Evolutionary conservation across 2,888 invertebrate species (phyloP), one percentile per base, ranked within the genome.

Genomic region (Notocelia uddmanniana): DNA sequence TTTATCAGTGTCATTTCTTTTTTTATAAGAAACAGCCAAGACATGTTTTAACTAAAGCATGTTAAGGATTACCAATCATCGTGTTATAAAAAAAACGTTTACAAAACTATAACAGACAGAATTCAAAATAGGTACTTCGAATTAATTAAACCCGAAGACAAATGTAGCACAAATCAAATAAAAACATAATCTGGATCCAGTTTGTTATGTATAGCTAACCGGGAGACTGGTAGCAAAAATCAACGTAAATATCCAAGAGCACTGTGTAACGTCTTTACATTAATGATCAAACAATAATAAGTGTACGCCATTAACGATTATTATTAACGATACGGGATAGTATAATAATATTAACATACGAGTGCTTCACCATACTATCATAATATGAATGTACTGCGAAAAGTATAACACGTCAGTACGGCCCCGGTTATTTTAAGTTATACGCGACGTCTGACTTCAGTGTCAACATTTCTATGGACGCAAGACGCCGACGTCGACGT

Each of bases 71-170:
- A 41, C 5, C 15, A 45, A 6, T 45, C 41, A 45, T 45, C n/a
- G 1, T 45, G 31, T 31, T 31, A n/a, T 11, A 11, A 11, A 1
- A 37, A 31, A 31, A 37, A 37, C 6, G n/a, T 45, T 45, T 45
- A 45, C 1, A n/a, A 8, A 23, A 60, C 18, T 45, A 48, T 23
- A 45, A 48, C n/a, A 13, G 15, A 60, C n/a, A n/a, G n/a, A n/a
- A n/a, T n/a, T n/a, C n/a, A n/a, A n/a, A n/a, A n/a, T n/a, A n/a
- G n/a, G n/a, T n/a, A 15, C n/a, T 31, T 45, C 45, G 37, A 37
- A 54, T 54, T 23, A 37, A 37, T 64, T 64, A 52, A 37, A 54
- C 54, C 54, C 64, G 54, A 54, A 52, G 18, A 2, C 50, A 63
- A 63, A 48, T n/a, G 26, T 15, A 19, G 52, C 19, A 21, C 0